Base-by-base conservation (phyloP, 2,888 invertebrate genomes). In the Perdita meconis region DNA sequence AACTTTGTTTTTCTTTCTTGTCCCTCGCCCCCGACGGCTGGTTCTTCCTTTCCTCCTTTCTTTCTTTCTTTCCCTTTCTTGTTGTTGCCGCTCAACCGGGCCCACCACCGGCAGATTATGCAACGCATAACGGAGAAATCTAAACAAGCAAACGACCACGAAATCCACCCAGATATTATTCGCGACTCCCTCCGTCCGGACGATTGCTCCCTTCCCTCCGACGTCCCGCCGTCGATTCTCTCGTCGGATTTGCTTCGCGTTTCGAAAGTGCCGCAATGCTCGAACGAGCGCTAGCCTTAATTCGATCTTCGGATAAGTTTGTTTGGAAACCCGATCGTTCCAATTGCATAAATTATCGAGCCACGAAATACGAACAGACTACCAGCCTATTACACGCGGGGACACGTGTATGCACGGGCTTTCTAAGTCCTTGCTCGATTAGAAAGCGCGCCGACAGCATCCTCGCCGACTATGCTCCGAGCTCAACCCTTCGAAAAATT, bases 91-190 rank as follows among this genome's bases (percentile, higher is more conserved):
- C 47, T 19, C 65, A 55, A 63, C 53, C 70, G 38, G 61, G 61
- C 72, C 65, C 40, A 65, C 65, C 76, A 68, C 64, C 47, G 22
- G 47, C 59, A 64, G 81, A 75, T 85, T 85, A 85, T 80, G 85
- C 82, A 85, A 85, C 84, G 73, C 80, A 84, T 85, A 85, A 85
- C 85, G 85, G 85, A 85, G 80, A 82, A 74, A 80, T 86, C 86
- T 82, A 85, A 85, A 78, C 86, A 82, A 74, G 67, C 86, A 64
- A 74, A 64, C 64, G 59, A 80, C 81, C 80, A 76, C 77, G 73
- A 85, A 85, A 84, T 80, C 80, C 50, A 56, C 60, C 55, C 36
- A 24, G 71, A 72, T 74, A 55, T 19, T 51, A 36, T 36, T 71
- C 63, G 59, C 50, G 42, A 56, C 42, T 51, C 53, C 34, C 60